Percentiles rank a stretch among this genome's conserved stretches.
phyloP scores from a whole-genome alignment of 2,797 vertebrate species.

The Molossus alvarezi region DNA sequence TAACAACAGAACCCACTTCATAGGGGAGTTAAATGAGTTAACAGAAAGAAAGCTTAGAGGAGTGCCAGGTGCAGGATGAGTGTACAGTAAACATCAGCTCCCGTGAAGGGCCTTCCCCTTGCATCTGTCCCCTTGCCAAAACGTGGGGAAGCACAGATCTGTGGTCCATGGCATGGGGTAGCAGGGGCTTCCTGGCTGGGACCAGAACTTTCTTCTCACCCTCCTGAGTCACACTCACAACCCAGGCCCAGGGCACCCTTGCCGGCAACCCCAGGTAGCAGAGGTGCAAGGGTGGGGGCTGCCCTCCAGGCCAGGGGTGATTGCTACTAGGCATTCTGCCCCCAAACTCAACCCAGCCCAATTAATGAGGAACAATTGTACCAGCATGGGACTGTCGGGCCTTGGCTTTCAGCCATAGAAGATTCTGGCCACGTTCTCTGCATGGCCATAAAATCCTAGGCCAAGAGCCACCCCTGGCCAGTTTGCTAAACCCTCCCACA shows the following conservation, averaged over 20 bases:
- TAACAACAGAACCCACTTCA: not conserved
- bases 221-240: not conserved
- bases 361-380: conserved; percentile 93
- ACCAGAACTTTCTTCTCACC: not conserved
- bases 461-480: conserved; percentile 89
- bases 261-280: not conserved
- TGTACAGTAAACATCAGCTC: not conserved
- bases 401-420: conserved; percentile 91
- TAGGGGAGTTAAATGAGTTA: not conserved
- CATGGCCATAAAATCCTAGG: conserved; percentile 87
- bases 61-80: not conserved
- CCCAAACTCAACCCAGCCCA: not conserved
- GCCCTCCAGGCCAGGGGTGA: not conserved
- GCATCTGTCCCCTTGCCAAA: not conserved
- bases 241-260: not conserved
- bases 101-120: not conserved
- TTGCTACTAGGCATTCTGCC: not conserved
- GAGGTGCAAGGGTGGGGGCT: not conserved
- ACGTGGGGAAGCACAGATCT: not conserved
- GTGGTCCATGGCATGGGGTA: too few relatives aligned
- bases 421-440: conserved; percentile 92
- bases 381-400: conserved; percentile 93
- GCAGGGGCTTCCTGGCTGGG: not conserved
- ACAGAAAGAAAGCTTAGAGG: not conserved
- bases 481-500: conserved; percentile 84